phyloP scores from a whole-genome alignment of 2,797 vertebrate species.

The Dendrocincla tyrannina region DNA sequence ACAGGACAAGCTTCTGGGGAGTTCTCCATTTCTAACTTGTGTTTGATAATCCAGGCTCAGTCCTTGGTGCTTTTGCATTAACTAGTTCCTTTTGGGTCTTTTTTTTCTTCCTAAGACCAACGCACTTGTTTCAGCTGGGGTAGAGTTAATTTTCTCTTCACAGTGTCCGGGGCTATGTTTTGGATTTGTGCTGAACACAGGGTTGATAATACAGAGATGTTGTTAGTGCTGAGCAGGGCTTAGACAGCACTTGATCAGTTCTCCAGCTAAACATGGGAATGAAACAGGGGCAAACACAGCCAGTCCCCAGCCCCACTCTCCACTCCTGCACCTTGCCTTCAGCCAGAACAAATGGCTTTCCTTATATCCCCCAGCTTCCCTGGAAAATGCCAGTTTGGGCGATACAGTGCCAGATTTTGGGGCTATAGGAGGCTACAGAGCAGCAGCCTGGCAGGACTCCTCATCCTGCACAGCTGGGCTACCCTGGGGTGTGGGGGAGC shows the following conservation, averaged over 20 bases:
- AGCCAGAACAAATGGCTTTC: neutral
- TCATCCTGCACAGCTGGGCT: neutral
- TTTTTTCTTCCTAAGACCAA: neutral
- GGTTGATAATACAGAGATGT: neutral
- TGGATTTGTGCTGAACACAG: neutral
- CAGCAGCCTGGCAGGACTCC: neutral
- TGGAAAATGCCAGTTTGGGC: neutral
- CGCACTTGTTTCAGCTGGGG: neutral
- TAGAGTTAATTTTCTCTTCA: neutral
- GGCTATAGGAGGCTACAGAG: neutral
- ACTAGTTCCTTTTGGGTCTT: neutral
- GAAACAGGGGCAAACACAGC: neutral
- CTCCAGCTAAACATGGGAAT: neutral
- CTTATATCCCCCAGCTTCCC: neutral
- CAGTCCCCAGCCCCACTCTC: too few species aligned
- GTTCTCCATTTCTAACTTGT: neutral
- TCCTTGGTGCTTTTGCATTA: neutral
- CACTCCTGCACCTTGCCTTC: neutral
- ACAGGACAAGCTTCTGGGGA: neutral
- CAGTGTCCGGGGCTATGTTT: neutral
- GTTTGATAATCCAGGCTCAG: neutral
- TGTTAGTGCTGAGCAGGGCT: neutral
- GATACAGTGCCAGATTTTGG: neutral
- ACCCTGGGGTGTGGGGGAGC: rapidly evolving
- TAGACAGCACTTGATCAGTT: neutral